Evolutionary conservation across 53 echinoderm and acorn worm species (phyloP), one percentile per base, ranked within the genome.

Genomic region (Mesocentrotus franciscanus): DNA sequence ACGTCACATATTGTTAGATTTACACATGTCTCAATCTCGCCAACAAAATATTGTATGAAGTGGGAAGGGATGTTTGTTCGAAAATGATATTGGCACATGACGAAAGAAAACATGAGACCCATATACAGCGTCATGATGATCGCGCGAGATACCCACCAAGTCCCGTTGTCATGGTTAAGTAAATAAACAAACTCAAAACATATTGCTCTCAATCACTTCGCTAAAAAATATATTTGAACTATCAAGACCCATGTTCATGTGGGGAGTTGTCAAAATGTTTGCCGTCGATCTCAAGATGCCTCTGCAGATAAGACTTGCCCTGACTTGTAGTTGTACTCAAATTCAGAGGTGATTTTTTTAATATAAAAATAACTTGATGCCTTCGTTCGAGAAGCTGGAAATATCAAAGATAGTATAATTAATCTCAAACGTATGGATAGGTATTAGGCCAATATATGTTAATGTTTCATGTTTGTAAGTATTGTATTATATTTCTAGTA

Each of bases 101-200:
- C 36, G 42, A 81, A 42, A 81, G 42, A 81, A 81, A 81, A 81
- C 81, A 81, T 81, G 14, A 29, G 42, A 81, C 36, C 81, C 81
- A 81, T 81, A 36, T 90, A 6, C 90, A 90, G 90, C 90, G 42
- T 81, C 20, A 81, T 81, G 81, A 81, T 81, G 39, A 90, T 90
- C 90, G 16, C 56, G 57, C 36, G n/a, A 90, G 90, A 90, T 61
- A 61, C 90, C 32, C 60, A 17, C 27, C 27, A 90, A 90, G 61
- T 15, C 59, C 26, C 29, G 90, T 90, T 90, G 90, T 27, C 90
- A 90, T 90, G 90, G 90, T 27, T 59, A 90, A 90, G 60, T 90
- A 90, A 90, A 90, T 90, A 90, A 90, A 90, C 90, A 90, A 90
- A 90, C 58, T 90, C 90, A 90, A 14, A 90, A 81, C 81, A 81